Evolutionary conservation across 1,140 invertebrate genomes (phyloP).

Genomic region (Trachymyrmex cornetzi): DNA sequence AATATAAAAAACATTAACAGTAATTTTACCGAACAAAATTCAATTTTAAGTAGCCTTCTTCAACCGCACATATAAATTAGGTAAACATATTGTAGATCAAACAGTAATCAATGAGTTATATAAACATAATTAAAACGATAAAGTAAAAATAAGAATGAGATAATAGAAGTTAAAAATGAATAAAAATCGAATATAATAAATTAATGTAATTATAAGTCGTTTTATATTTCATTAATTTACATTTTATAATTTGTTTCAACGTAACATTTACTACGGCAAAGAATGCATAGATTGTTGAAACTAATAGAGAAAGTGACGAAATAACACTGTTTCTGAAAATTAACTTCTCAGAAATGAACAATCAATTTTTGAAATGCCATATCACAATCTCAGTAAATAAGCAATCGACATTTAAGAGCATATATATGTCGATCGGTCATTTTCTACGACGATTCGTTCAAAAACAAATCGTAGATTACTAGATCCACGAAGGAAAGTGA

Average conservation of each 20-base stretch:
- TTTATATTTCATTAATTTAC: background rate
- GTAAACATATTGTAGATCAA: too few species aligned
- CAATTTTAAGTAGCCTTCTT: too few species aligned
- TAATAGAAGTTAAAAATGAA: too few species aligned
- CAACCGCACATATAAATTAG: too few species aligned
- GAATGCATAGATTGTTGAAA: background rate
- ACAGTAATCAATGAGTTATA: too few species aligned
- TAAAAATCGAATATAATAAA: too few species aligned
- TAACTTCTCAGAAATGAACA: background rate
- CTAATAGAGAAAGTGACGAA: constrained; percentile 6
- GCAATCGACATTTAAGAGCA: background rate
- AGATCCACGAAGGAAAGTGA: constrained; percentile 53
- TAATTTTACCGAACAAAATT: too few species aligned
- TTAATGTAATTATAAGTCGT: too few species aligned
- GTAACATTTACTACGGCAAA: background rate
- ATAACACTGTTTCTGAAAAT: background rate
- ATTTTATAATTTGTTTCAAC: too few species aligned
- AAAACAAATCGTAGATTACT: background rate
- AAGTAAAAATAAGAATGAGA: too few species aligned
- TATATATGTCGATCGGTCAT: background rate
- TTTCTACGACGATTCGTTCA: background rate
- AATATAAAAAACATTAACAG: too few species aligned
- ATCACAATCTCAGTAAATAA: background rate
- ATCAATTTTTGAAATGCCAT: constrained; percentile 3
- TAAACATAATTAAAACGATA: too few species aligned